Conservation (phyloP, 2,113 vertebrate genomes). For the Octodon degus region DNA sequence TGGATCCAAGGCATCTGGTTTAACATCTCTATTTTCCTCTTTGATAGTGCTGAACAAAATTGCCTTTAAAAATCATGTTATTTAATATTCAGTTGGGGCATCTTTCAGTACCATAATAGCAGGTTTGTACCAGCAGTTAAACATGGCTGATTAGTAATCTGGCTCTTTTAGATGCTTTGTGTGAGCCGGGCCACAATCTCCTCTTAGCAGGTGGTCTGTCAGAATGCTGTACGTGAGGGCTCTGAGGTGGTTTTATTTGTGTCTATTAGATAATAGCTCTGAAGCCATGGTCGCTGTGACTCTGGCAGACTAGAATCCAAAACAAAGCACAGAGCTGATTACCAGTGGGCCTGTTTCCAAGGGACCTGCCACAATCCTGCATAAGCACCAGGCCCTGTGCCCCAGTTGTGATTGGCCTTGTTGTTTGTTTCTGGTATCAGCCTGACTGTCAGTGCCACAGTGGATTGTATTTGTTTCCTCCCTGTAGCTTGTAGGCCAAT, state of each 20-base stretch:
- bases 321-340: neutral
- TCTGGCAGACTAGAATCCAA: slow-evolving; percentile 25
- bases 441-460: neutral
- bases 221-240: neutral
- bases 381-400: neutral
- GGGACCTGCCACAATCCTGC: neutral
- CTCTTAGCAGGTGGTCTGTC: neutral
- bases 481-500: neutral
- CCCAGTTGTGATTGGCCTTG: neutral
- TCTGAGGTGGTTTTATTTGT: neutral
- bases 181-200: neutral
- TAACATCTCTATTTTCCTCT: slow-evolving; percentile 17
- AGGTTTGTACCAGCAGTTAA: slow-evolving; percentile 45
- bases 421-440: neutral
- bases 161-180: neutral
- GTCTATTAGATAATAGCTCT: slow-evolving; percentile 24
- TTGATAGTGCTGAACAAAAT: slow-evolving; percentile 19
- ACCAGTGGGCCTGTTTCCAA: neutral
- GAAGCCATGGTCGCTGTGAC: neutral
- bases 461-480: neutral
- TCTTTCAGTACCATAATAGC: neutral
- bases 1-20: slow-evolving; percentile 3
- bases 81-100: slow-evolving; percentile 23
- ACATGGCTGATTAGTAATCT: slow-evolving; percentile 56
- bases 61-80: slow-evolving; percentile 23